Conservation (phyloP, 2,888 invertebrate species). For the Lamellibrachia columna region DNA sequence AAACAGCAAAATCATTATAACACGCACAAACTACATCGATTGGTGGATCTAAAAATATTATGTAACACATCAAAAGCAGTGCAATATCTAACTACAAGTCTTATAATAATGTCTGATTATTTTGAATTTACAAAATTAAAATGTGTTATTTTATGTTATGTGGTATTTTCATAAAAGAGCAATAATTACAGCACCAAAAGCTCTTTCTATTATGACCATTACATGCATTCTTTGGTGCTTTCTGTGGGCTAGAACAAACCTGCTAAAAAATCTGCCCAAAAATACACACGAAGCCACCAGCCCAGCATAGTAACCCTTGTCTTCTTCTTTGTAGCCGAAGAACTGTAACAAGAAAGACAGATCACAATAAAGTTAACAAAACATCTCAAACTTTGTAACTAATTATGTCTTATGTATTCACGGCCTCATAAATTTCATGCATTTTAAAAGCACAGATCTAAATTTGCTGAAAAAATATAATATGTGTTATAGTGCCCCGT, state of each 20-base stretch:
- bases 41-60: not conserved
- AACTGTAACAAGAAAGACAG: constrained; percentile 44
- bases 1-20: too few relatives aligned
- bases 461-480: not conserved
- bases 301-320: constrained; percentile 59
- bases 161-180: not conserved
- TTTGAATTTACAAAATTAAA: not conserved
- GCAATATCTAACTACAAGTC: not conserved
- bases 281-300: constrained; percentile 57
- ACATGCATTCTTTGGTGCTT: not conserved
- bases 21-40: not conserved
- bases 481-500: too few relatives aligned
- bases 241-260: constrained; percentile 42
- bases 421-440: too few relatives aligned
- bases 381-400: not conserved
- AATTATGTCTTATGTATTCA: too few relatives aligned
- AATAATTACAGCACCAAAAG: not conserved
- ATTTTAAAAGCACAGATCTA: not conserved
- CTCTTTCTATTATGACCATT: not conserved
- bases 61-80: not conserved
- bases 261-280: constrained; percentile 53
- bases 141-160: not conserved
- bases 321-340: constrained; percentile 57
- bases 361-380: not conserved
- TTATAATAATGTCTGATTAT: not conserved